Evolutionary conservation across 1,140 invertebrate genomes (phyloP), one percentile per base, ranked within the genome.

Genomic region (Lutraria rhynchaena): DNA sequence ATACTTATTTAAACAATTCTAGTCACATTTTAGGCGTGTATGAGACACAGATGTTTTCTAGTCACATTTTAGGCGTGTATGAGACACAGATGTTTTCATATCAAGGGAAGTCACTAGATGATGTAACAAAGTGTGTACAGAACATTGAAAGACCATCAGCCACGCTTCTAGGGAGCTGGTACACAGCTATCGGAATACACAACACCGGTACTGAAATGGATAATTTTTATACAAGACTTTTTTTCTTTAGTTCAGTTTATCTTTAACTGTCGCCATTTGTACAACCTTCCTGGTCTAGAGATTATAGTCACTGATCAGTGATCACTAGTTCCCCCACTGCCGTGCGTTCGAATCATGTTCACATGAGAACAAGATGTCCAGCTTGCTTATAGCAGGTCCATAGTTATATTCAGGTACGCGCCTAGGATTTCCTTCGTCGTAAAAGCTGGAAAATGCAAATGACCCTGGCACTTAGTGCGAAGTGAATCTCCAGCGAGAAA

Each of bases 41-140:
- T 83, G 75, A 87, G 61, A 31, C 83, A 49, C 80, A 85, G 71
- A n/a, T 22, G 7, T 63, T 63, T 29, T 22, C 9, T 24, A 35
- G 31, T 2, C 35, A 22, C n/a, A n/a, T 29, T 51, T 58, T 58
- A 80, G 84, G 84, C 77, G 82, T 87, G 58, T 82, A 85, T 83
- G 75, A 87, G 61, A 31, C 83, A 49, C 80, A 85, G 71, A n/a
- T 22, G 7, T 63, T 63, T 29, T 22, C 9, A 17, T 65, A 35
- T 2, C 35, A 22, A 3, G 35, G 24, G 24, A 61, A 51, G 29
- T n/a, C 35, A 57, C 57, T 67, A 24, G 33, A 76, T 19, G 70
- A 70, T 11, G 29, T 61, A 31, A 7, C 61, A 29, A 41, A 37
- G n/a, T 24, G 37, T n/a, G 22, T 71, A 41, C 53, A 24, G 53